These are phyloP conservation scores for Stramonita haemastoma DNA, from an alignment of 2,888 invertebrate genomes.

Conservation along the genomic window DNA sequence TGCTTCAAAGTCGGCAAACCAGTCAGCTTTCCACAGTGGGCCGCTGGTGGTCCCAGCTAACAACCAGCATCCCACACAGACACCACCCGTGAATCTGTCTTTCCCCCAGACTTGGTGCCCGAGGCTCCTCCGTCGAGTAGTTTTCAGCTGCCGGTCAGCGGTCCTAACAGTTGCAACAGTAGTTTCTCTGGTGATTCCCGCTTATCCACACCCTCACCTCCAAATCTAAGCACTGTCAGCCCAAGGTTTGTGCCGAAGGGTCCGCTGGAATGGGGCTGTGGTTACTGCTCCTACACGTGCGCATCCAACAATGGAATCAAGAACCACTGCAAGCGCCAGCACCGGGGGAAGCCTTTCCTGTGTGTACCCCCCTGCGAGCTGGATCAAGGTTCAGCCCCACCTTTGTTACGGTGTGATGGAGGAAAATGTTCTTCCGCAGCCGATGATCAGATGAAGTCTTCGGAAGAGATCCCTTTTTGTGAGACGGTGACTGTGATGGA, in stretches of 20 bases:
- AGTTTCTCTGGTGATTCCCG: background rate
- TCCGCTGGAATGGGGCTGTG: constrained; percentile 68
- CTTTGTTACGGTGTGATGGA: background rate
- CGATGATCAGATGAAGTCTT: background rate
- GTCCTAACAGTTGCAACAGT: background rate
- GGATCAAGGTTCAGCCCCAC: constrained; percentile 8
- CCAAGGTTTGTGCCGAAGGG: constrained; percentile 41
- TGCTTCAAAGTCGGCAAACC: background rate
- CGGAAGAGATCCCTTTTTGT: background rate
- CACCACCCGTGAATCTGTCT: constrained; percentile 3
- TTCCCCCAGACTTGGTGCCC: constrained; percentile 1
- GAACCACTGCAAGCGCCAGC: constrained; percentile 61
- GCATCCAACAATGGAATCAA: constrained; percentile 65
- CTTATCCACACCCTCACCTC: constrained; percentile 30
- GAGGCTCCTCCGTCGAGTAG: background rate
- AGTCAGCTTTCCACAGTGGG: background rate
- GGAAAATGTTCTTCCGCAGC: background rate
- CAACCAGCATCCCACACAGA: background rate
- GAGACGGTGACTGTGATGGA: background rate
- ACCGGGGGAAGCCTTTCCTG: constrained; percentile 63
- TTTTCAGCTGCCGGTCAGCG: background rate
- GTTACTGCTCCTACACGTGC: constrained; percentile 66
- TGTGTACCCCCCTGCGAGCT: constrained; percentile 58
- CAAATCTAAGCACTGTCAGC: constrained; percentile 37
- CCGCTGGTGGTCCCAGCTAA: background rate